Percentiles rank a stretch among this genome's conserved stretches.
phyloP scores from a whole-genome alignment of 2,888 invertebrate genomes.

The Nesidiocoris tenuis region DNA sequence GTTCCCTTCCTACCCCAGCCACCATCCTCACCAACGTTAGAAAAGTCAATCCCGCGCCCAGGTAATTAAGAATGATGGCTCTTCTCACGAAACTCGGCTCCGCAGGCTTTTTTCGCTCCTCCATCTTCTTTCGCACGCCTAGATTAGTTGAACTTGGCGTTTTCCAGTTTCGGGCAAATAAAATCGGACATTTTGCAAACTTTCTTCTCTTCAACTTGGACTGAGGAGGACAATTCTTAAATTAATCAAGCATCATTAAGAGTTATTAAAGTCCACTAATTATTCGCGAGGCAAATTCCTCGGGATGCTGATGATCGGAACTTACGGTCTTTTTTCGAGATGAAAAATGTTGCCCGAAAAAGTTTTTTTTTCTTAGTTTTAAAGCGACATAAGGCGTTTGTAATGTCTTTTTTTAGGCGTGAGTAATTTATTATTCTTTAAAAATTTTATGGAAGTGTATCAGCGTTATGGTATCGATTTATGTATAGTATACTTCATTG shows the following conservation, averaged over 20 bases:
- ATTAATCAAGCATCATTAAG: not conserved
- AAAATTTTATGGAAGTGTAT: too few species aligned
- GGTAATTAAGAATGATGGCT: conserved; percentile 33
- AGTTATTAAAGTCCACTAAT: not conserved
- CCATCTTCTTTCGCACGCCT: not conserved
- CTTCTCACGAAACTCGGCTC: not conserved
- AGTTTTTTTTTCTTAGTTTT: too few species aligned
- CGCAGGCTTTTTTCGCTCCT: not conserved
- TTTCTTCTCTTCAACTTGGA: not conserved
- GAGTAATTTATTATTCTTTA: too few species aligned
- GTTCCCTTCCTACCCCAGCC: not conserved
- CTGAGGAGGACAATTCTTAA: not conserved
- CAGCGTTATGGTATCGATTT: too few species aligned
- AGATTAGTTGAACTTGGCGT: not conserved
- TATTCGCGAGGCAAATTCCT: not conserved
- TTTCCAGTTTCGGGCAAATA: not conserved
- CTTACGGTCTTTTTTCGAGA: not conserved
- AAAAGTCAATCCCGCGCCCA: conserved; percentile 16
- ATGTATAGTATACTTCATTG: too few species aligned
- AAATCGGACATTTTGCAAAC: not conserved
- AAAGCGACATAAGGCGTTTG: too few species aligned
- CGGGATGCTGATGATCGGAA: not conserved
- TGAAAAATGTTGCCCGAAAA: not conserved
- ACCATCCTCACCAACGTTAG: conserved; percentile 2
- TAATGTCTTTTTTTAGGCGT: too few species aligned